These are phyloP conservation scores for Drosophila repletoides DNA, from an alignment of 1,140 invertebrate species.

Conservation along the genomic window DNA sequence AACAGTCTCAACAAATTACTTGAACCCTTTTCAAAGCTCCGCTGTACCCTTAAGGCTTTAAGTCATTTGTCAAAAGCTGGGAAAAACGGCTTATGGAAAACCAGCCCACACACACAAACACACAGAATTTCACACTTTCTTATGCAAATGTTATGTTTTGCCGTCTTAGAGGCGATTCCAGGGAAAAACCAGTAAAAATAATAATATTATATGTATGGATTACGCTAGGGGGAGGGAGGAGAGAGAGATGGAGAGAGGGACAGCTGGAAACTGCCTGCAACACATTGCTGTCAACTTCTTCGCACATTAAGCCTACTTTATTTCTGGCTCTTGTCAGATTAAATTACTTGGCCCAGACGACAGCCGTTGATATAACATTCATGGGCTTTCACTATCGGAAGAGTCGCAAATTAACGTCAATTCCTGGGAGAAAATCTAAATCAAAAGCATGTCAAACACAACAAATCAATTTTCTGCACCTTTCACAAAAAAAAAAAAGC, in stretches of 20 bases:
- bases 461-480: slow-evolving; percentile 47
- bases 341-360: slow-evolving; percentile 63
- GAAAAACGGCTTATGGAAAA: slow-evolving; percentile 54
- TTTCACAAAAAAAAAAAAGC: slow-evolving; percentile 5
- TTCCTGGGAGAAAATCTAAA: slow-evolving; percentile 38
- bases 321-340: slow-evolving; percentile 68
- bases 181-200: slow-evolving; percentile 37
- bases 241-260: no score
- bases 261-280: slow-evolving; percentile 23
- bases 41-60: slow-evolving; percentile 71
- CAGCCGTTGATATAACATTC: slow-evolving; percentile 53
- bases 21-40: slow-evolving; percentile 69
- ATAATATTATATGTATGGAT: slow-evolving; percentile 8
- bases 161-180: slow-evolving; percentile 43
- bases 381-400: background rate
- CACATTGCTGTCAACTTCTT: slow-evolving; percentile 70
- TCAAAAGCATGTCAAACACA: slow-evolving; percentile 57
- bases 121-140: slow-evolving; percentile 68
- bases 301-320: slow-evolving; percentile 70
- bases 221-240: no score
- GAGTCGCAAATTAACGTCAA: slow-evolving; percentile 47
- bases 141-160: slow-evolving; percentile 66
- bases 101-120: slow-evolving; percentile 4
- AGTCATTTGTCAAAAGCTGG: slow-evolving; percentile 79
- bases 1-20: slow-evolving; percentile 77